Percentiles rank a stretch among this genome's conserved stretches.
Evolutionary conservation across 2,797 vertebrate genomes (phyloP).

Genomic region (Urocyon cinereoargenteus): DNA sequence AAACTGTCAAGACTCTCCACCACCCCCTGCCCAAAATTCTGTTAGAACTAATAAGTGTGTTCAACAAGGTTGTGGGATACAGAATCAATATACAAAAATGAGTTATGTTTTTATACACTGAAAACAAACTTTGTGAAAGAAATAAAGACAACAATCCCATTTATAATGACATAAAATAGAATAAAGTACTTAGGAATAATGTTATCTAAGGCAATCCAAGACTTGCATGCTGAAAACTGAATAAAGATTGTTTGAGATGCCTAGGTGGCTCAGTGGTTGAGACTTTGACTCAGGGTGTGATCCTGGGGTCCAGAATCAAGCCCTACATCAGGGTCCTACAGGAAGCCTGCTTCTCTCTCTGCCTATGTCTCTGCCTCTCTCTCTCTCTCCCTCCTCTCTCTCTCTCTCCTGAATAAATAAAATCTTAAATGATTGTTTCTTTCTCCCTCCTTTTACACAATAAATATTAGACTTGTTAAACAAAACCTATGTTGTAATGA

Average conservation of each 20-base stretch:
- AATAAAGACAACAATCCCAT: not conserved
- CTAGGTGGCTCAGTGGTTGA: too few relatives aligned
- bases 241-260: not conserved
- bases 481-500: not conserved
- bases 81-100: conserved; percentile 1
- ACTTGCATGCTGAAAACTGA: not conserved
- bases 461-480: not conserved
- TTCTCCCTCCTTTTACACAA: not conserved
- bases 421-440: not conserved
- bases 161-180: not conserved
- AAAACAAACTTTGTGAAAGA: not conserved
- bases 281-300: too few relatives aligned
- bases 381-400: too few relatives aligned
- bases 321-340: too few relatives aligned
- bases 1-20: not conserved
- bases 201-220: not conserved
- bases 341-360: too few relatives aligned
- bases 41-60: not conserved
- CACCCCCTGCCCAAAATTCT: not conserved
- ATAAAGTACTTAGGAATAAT: not conserved
- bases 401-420: too few relatives aligned
- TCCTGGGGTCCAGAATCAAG: too few relatives aligned
- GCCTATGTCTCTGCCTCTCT: too few relatives aligned
- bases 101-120: not conserved
- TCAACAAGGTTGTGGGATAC: not conserved